Percentiles rank a stretch among this genome's conserved stretches.
phyloP scores from a whole-genome alignment of 2,888 invertebrate species.

The Limnephilus marmoratus region DNA sequence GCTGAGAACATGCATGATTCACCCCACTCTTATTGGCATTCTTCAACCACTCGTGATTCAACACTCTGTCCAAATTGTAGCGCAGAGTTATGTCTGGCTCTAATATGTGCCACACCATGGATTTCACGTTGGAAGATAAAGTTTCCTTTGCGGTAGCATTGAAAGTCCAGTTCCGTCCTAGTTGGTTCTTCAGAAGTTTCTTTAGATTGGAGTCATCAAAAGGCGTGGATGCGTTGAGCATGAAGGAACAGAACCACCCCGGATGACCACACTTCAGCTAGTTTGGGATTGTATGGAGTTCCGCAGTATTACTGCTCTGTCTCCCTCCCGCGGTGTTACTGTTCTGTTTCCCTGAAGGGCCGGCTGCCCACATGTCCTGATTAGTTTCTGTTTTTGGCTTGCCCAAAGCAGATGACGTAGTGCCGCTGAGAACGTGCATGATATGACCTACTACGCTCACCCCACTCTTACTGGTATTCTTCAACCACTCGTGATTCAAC shows the following conservation, averaged over 20 bases:
- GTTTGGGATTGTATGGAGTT: slow-evolving; percentile 91
- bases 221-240: slow-evolving; percentile 96
- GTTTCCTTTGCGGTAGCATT: slow-evolving; percentile 84
- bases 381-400: slow-evolving; percentile 19
- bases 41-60: slow-evolving; percentile 87
- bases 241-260: slow-evolving; percentile 94
- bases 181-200: slow-evolving; percentile 90
- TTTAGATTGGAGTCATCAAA: slow-evolving; percentile 92
- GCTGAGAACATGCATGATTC: slow-evolving; percentile 77
- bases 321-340: background rate
- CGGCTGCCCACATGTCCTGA: slow-evolving; percentile 40
- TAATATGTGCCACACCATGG: slow-evolving; percentile 87
- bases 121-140: slow-evolving; percentile 84
- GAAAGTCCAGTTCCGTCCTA: slow-evolving; percentile 88
- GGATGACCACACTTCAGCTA: slow-evolving; percentile 95
- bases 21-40: slow-evolving; percentile 80
- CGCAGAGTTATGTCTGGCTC: slow-evolving; percentile 91
- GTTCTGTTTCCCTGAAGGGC: slow-evolving; percentile 35
- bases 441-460: slow-evolving; percentile 79
- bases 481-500: slow-evolving; percentile 86
- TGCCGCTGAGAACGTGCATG: slow-evolving; percentile 74
- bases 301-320: slow-evolving; percentile 71
- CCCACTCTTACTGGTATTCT: slow-evolving; percentile 79
- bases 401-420: background rate
- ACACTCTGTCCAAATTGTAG: slow-evolving; percentile 84